phyloP scores from a whole-genome alignment of 2,888 invertebrate genomes.

The Hypomecis punctinalis region DNA sequence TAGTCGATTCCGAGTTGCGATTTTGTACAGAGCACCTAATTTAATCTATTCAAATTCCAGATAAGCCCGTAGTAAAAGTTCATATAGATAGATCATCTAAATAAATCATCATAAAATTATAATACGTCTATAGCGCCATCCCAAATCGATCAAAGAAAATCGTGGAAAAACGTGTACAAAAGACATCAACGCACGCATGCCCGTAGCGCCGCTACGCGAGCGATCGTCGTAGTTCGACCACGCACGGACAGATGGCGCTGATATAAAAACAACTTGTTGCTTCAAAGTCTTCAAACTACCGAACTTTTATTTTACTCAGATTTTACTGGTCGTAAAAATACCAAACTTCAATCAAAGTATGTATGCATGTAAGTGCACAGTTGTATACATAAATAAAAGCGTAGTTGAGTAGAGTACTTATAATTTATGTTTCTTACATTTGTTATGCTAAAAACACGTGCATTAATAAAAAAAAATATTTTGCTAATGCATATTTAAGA shows the following conservation, averaged over 20 bases:
- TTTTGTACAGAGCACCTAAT: too few species aligned
- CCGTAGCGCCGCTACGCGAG: constrained; percentile 46
- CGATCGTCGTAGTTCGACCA: constrained; percentile 62
- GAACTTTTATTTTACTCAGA: constrained; percentile 4
- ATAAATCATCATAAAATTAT: background rate
- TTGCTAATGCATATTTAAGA: too few species aligned
- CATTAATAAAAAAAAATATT: too few species aligned
- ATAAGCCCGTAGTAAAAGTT: too few species aligned
- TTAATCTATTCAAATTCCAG: too few species aligned
- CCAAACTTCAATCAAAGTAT: background rate
- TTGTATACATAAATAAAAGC: too few species aligned
- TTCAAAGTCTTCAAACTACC: too few species aligned
- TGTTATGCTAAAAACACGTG: too few species aligned
- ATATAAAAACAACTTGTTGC: constrained; percentile 35
- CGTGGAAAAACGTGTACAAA: constrained; percentile 20
- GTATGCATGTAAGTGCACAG: constrained; percentile 35
- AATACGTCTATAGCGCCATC: constrained; percentile 12
- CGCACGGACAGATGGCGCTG: constrained; percentile 71
- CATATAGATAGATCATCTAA: too few species aligned
- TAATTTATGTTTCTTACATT: too few species aligned
- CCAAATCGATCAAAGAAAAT: background rate
- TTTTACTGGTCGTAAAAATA: constrained; percentile 30
- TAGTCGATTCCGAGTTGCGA: too few species aligned
- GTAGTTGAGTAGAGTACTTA: too few species aligned
- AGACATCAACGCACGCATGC: constrained; percentile 42